Conservation (phyloP, 2,797 vertebrate species). For the Dermochelys coriacea region DNA sequence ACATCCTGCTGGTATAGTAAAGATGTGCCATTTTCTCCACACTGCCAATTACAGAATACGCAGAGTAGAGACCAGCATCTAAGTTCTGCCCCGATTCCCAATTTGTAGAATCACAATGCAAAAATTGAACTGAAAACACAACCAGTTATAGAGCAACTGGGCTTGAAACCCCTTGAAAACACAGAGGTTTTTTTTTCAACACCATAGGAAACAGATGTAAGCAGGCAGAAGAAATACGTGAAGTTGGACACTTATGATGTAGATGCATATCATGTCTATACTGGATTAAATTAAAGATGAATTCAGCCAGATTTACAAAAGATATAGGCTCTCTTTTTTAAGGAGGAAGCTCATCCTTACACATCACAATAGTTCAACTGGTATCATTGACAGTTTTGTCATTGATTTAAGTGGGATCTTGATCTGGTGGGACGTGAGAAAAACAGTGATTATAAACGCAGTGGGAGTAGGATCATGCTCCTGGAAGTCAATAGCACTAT, state of each 20-base stretch:
- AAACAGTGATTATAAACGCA: constrained; percentile 22
- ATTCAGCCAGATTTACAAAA: constrained; percentile 5
- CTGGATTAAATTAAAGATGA: not conserved
- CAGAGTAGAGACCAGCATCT: fast-evolving
- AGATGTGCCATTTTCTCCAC: not conserved
- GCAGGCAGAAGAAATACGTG: not conserved
- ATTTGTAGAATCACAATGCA: not conserved
- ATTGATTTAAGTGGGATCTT: constrained; percentile 26
- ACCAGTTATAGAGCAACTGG: not conserved
- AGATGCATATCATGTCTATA: not conserved
- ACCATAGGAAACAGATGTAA: not conserved
- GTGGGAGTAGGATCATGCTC: not conserved
- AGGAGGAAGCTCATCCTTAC: not conserved
- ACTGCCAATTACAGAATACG: not conserved
- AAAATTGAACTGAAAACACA: fast-evolving
- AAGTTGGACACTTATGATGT: constrained; percentile 35
- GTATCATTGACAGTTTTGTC: constrained; percentile 38
- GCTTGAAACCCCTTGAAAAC: not conserved
- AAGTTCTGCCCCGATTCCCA: not conserved
- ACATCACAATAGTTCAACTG: not conserved
- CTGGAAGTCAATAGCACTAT: not conserved
- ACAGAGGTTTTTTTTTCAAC: not conserved
- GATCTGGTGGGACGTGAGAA: not conserved
- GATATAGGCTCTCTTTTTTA: constrained; percentile 12
- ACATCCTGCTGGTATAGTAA: not conserved